Evolutionary conservation across 1,140 invertebrate species (phyloP), one percentile per base, ranked within the genome.

Genomic region (Halesus radiatus): DNA sequence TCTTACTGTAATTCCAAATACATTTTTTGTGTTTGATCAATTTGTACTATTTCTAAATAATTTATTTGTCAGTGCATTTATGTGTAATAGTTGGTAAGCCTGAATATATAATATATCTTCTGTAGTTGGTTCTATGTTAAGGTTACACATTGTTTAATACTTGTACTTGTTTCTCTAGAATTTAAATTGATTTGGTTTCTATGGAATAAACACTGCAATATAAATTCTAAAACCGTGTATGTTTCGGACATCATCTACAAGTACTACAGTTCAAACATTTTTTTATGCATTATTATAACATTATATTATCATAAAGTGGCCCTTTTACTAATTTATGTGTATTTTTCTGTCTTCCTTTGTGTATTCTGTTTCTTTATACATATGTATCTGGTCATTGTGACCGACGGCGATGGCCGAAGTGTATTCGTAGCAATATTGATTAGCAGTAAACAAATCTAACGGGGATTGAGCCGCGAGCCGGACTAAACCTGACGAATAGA

Each of bases 71-170:
- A 23, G 60, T 64, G 60, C 60, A 64, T 64, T 64, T 64, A 64
- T 64, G 15, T 64, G 60, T 64, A 23, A 64, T 64, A 64, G 60
- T 64, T 64, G 23, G 18, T 64, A 64, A 64, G 60, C 60, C 60
- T 64, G 60, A 18, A 56, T 56, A 18, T 56, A 13, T 45, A 45
- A 45, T 45, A n/a, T 64, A 13, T 64, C 18, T 64, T 16, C 13
- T 64, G 60, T 64, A 64, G 60, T 64, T 64, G 18, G 13, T 64
- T 23, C 23, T 64, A 22, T 64, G 18, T 22, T 29, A 64, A 64
- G 60, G 13, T 64, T 16, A 64, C 23, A 56, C 23, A 64, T 64
- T 64, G 7, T 22, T 32, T 66, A 66, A 52, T 70, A 50, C 23
- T 18, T 66, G 32, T n/a, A n/a, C n/a, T n/a, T n/a, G n/a, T n/a